Evolutionary conservation across 2,113 vertebrate genomes (phyloP).

Genomic region (Elgaria multicarinata): DNA sequence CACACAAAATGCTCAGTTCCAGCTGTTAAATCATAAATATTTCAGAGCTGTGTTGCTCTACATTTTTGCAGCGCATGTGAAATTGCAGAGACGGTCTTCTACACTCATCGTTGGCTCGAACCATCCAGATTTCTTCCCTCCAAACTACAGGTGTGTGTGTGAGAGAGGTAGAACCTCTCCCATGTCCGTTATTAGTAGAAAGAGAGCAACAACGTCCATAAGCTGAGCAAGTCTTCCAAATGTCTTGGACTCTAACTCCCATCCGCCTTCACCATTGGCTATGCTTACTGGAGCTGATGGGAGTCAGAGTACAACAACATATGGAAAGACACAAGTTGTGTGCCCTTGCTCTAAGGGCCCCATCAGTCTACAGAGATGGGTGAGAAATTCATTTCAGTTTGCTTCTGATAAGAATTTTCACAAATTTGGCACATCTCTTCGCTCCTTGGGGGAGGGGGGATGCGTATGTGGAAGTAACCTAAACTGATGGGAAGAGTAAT

Average conservation of each 20-base stretch:
- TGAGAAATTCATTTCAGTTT: too few species aligned
- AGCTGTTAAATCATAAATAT: constrained; percentile 51
- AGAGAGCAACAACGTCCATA: too few species aligned
- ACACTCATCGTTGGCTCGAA: constrained; percentile 13
- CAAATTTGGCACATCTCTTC: too few species aligned
- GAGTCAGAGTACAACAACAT: background rate
- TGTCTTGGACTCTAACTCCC: background rate
- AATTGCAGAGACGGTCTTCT: constrained; percentile 45
- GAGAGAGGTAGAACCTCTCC: background rate
- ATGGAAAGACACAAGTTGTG: background rate
- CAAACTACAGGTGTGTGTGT: background rate
- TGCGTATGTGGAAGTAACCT: too few species aligned
- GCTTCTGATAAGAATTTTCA: too few species aligned
- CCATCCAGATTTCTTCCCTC: background rate
- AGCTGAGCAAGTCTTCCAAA: too few species aligned
- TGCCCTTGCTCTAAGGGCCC: background rate
- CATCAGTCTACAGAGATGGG: too few species aligned
- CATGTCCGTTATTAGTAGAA: background rate
- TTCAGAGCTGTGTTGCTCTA: constrained; percentile 38
- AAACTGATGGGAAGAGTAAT: too few species aligned
- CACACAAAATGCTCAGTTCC: constrained; percentile 47
- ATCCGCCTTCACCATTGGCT: too few species aligned
- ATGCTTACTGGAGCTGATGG: background rate
- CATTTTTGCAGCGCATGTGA: constrained; percentile 43
- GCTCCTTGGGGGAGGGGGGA: too few species aligned